A percentile compares a stretch with the other conserved stretches of the same genome.
These are phyloP conservation scores for Mormyrops boulengeri DNA, from an alignment of 2,797 vertebrate species.

Conservation along the genomic window DNA sequence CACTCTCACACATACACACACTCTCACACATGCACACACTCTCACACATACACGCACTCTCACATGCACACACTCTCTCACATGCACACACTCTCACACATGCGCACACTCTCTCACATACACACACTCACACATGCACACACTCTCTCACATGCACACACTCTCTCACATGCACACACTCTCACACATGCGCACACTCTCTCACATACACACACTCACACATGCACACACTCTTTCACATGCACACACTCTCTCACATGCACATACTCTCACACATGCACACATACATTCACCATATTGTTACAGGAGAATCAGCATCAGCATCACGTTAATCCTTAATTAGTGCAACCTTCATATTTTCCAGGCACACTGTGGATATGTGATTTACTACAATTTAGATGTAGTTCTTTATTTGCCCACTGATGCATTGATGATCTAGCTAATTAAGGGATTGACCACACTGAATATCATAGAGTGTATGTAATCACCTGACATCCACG, in stretches of 20 bases:
- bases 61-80: too few species aligned
- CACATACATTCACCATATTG: neutral
- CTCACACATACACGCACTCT: too few species aligned
- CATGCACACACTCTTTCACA: too few species aligned
- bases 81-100: too few species aligned
- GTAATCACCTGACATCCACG: neutral
- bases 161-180: too few species aligned
- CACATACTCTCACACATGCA: neutral
- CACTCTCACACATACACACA: too few species aligned
- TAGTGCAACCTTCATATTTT: neutral
- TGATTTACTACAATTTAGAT: neutral
- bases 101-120: too few species aligned
- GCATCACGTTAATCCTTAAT: neutral
- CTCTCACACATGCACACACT: too few species aligned
- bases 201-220: neutral
- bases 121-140: too few species aligned
- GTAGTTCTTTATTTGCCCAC: neutral
- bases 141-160: too few species aligned
- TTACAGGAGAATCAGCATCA: neutral
- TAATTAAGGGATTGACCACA: neutral
- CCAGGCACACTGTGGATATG: neutral
- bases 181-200: too few species aligned
- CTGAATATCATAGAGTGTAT: neutral
- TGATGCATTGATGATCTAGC: neutral
- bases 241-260: neutral